These are phyloP conservation scores for Zygaena filipendulae DNA, from an alignment of 2,888 invertebrate genomes.

Conservation along the genomic window DNA sequence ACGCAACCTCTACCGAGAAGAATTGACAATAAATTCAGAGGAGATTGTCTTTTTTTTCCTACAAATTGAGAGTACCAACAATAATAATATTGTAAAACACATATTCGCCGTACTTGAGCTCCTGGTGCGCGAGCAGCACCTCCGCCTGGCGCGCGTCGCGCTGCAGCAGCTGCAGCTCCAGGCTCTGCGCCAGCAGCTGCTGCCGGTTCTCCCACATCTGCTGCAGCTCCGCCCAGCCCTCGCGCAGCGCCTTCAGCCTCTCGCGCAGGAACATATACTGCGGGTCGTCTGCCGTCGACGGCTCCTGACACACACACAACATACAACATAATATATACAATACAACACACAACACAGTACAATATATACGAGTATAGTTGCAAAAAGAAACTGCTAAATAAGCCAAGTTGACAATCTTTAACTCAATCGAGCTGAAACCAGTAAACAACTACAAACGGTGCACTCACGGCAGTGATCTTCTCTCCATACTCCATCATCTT, in stretches of 20 bases:
- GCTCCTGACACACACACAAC: constrained; percentile 58
- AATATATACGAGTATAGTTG: too few relatives aligned
- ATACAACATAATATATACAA: constrained; percentile 1
- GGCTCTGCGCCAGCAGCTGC: constrained; percentile 91
- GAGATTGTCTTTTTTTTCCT: too few relatives aligned
- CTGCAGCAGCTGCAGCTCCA: constrained; percentile 95
- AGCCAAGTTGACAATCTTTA: too few relatives aligned
- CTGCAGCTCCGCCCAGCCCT: constrained; percentile 99
- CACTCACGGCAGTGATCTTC: constrained; percentile 82
- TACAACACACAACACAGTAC: background rate
- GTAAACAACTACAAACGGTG: too few relatives aligned
- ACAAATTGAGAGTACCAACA: too few relatives aligned
- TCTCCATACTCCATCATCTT: constrained; percentile 99
- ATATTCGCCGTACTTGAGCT: too few relatives aligned
- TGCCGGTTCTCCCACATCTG: constrained; percentile 99
- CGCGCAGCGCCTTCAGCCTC: constrained; percentile 95
- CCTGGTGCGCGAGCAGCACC: constrained; percentile 97
- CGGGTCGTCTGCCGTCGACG: constrained; percentile 92
- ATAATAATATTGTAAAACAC: too few relatives aligned
- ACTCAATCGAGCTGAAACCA: too few relatives aligned
- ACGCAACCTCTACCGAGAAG: too few relatives aligned
- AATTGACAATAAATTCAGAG: too few relatives aligned
- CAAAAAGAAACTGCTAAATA: too few relatives aligned
- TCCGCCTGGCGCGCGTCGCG: constrained; percentile 98
- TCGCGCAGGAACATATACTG: constrained; percentile 99